phyloP scores from a whole-genome alignment of 2,888 invertebrate species.

The Conomelus anceps region DNA sequence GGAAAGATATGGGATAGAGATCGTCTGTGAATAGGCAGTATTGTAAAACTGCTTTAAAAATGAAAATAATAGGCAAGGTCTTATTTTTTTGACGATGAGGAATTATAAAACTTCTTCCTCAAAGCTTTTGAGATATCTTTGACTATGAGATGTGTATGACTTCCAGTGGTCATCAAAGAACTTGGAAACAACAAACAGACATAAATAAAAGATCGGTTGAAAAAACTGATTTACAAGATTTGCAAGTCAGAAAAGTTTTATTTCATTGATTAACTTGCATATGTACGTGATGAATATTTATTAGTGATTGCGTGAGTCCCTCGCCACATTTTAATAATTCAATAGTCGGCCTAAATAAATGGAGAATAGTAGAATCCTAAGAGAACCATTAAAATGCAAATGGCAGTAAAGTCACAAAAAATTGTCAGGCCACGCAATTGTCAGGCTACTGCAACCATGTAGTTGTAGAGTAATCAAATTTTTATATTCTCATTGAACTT shows the following conservation, averaged over 20 bases:
- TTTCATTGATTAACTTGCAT: background rate
- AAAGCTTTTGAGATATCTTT: too few species aligned
- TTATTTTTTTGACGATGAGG: too few species aligned
- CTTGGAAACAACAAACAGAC: background rate
- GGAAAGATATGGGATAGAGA: too few species aligned
- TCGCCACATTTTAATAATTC: background rate
- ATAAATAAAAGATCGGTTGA: background rate
- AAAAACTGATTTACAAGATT: background rate
- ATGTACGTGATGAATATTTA: background rate
- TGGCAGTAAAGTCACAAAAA: background rate
- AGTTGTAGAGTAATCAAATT: background rate
- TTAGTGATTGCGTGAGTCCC: background rate
- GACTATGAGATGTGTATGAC: too few species aligned
- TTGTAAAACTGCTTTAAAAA: too few species aligned
- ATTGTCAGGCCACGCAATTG: background rate
- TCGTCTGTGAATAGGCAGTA: too few species aligned
- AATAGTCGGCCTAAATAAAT: background rate
- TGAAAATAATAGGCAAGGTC: too few species aligned
- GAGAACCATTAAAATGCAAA: background rate
- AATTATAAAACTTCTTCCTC: too few species aligned
- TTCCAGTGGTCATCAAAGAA: too few species aligned
- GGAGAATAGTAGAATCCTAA: background rate
- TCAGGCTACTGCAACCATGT: background rate
- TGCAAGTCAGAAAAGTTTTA: background rate
- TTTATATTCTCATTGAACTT: background rate